Evolutionary conservation across 2,888 invertebrate species (phyloP), one percentile per base, ranked within the genome.

Genomic region (Aphrophora alni): DNA sequence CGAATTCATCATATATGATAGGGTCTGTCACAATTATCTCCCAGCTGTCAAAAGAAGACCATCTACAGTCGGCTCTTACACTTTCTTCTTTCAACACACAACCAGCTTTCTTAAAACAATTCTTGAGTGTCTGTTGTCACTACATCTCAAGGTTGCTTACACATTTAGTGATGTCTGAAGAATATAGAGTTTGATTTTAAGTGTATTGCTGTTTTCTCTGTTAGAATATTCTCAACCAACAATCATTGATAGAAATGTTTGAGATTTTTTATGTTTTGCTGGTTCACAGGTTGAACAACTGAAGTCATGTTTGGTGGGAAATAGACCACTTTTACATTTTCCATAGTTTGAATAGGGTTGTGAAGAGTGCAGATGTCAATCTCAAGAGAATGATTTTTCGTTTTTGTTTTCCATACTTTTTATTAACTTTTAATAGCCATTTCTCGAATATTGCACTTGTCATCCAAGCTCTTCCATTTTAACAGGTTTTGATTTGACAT

Each of bases 241-340:
- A 75, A 75, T 21, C 75, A 8, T 27, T 7, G 27, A 44, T 82
- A 81, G 38, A 77, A 70, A 59, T 75, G 71, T 81, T 83, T 81
- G 24, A 82, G 76, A 71, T 76, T 82, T 81, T 82, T 81, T 27
- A 83, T 83, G n/a, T 83, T 83, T 69, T 82, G 80, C 79, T 81
- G 83, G 76, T 84, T 81, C 69, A 82, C 68, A 44, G 83, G 84
- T 68, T 83, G 79, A 24, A 79, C 17, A 24, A 28, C 44, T 3
- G 75, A 80, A 26, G 33, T 38, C 75, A 75, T 75, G 14, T 38
- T 44, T 5, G 76, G 26, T 24, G 81, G 38, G 75, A 78, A 79
- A 79, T n/a, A 81, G 28, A 80, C 38, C 17, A 81, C 75, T 33
- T 51, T 79, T 79, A 25, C 75, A 74, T 8, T 79, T 75, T 25